phyloP scores from a whole-genome alignment of 2,797 vertebrate genomes.

The Thaleichthys pacificus region DNA sequence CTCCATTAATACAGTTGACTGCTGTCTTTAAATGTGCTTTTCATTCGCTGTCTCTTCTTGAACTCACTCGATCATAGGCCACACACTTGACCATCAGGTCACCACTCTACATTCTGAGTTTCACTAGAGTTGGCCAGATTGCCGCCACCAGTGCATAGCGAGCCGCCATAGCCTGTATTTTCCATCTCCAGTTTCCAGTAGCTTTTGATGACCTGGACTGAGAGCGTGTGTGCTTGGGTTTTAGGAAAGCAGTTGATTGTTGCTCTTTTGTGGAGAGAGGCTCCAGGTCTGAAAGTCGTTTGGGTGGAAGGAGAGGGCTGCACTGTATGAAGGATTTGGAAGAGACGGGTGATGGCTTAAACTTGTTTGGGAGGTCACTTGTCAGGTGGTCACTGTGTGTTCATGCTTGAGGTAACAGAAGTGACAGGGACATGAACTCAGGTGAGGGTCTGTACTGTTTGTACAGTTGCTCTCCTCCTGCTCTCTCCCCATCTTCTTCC shows the following conservation, averaged over 20 bases:
- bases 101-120: background rate
- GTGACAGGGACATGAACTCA: background rate
- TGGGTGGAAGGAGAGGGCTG: background rate
- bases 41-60: background rate
- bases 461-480: slow-evolving; percentile 4
- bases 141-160: background rate
- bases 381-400: background rate
- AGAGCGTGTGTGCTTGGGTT: background rate
- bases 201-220: slow-evolving; percentile 9
- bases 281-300: background rate
- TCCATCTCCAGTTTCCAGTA: background rate
- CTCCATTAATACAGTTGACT: background rate
- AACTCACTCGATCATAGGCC: background rate
- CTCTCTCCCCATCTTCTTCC: slow-evolving; percentile 3
- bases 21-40: background rate
- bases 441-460: slow-evolving; percentile 21
- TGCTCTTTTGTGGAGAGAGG: background rate
- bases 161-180: slow-evolving; percentile 15
- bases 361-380: background rate
- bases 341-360: background rate
- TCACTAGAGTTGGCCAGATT: slow-evolving; percentile 7
- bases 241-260: background rate
- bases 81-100: background rate
- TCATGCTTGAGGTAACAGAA: background rate
- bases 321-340: background rate